Evolutionary conservation across 2,113 vertebrate genomes (phyloP).

Genomic region (Acrocephalus arundinaceus): DNA sequence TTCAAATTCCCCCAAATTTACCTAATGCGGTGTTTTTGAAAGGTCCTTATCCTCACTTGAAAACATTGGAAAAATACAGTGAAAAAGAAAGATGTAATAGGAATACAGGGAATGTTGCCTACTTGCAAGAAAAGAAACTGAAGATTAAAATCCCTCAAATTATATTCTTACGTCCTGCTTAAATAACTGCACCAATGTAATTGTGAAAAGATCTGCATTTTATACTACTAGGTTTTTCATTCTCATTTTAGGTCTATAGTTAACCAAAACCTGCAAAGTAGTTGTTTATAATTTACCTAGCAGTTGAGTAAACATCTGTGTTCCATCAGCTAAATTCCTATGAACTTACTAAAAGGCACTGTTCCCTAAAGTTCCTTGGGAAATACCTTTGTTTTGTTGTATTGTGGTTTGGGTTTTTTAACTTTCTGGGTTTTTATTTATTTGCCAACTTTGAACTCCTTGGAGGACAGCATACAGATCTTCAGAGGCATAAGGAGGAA

Average conservation of each 20-base stretch:
- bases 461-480: not conserved
- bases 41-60: not conserved
- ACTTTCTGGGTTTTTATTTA: not conserved
- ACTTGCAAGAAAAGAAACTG: not conserved
- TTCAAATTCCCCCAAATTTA: not conserved
- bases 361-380: not conserved
- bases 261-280: not conserved
- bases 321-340: not conserved
- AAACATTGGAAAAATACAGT: not conserved
- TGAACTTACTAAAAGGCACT: not conserved
- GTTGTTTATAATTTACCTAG: not conserved
- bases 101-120: not conserved
- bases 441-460: not conserved
- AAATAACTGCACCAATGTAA: not conserved
- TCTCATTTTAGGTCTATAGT: not conserved
- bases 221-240: not conserved
- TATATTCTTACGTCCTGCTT: not conserved
- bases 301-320: not conserved
- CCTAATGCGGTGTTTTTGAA: not conserved
- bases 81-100: not conserved
- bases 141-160: not conserved
- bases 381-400: not conserved
- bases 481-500: not conserved
- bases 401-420: not conserved
- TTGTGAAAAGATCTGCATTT: not conserved